phyloP scores from a whole-genome alignment of 2,888 invertebrate genomes.

The Lepidochrysops patricia region DNA sequence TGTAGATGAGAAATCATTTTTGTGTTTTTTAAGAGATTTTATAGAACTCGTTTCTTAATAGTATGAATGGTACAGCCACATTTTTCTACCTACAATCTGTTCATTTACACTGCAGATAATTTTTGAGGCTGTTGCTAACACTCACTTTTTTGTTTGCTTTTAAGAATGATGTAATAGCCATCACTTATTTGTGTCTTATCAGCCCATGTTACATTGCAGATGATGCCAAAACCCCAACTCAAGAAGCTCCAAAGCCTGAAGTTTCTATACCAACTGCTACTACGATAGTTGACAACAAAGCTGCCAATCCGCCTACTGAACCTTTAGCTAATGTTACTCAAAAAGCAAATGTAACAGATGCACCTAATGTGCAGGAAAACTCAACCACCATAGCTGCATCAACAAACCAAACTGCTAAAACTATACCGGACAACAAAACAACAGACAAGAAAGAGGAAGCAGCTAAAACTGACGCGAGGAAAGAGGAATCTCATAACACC shows the following conservation, averaged over 20 bases:
- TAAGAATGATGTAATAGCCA: background rate
- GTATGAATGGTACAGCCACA: too few relatives aligned
- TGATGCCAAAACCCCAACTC: background rate
- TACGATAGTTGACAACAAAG: background rate
- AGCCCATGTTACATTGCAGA: background rate
- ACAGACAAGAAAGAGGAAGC: slow-evolving; percentile 23
- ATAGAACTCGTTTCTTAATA: too few relatives aligned
- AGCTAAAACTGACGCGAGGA: slow-evolving; percentile 18
- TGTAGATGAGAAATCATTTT: too few relatives aligned
- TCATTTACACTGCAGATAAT: too few relatives aligned
- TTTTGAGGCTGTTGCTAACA: too few relatives aligned
- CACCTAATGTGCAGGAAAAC: slow-evolving; percentile 9
- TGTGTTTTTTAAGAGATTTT: too few relatives aligned
- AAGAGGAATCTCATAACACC: slow-evolving; percentile 20
- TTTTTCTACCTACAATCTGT: too few relatives aligned
- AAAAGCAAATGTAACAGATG: slow-evolving; percentile 12
- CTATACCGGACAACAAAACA: slow-evolving; percentile 24
- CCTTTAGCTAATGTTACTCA: background rate
- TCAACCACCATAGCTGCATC: slow-evolving; percentile 16
- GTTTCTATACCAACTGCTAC: background rate
- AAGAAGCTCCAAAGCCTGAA: background rate
- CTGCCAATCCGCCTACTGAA: background rate
- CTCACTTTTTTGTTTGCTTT: too few relatives aligned
- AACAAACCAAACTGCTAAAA: slow-evolving; percentile 10
- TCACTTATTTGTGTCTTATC: too few relatives aligned